Base-by-base conservation (phyloP, 2,113 vertebrate genomes). In the Hystrix brachyura region DNA sequence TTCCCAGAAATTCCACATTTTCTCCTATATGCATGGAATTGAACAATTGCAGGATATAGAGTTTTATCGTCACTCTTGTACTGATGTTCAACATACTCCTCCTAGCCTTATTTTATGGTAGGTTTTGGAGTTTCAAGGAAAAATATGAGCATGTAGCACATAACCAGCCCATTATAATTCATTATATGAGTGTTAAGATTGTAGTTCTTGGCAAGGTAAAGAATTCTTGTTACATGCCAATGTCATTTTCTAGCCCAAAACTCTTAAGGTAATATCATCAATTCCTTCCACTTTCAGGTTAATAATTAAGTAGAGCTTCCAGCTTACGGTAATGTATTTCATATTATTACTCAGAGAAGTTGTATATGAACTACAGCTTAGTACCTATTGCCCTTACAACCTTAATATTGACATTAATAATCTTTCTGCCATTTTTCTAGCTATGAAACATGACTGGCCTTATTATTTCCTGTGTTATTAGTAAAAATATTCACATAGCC, bases 241-340 rank as follows among this genome's bases (percentile, higher is more conserved):
- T 96, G 97, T 79, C 84, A 60, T 97, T 97, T 97, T 98, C 69
- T 92, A 87, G 60, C 69, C 94, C 91, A 95, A 97, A 96, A 12
- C 21, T 95, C 51, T 90, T 97, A 96, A 97, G 71, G 64, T 78
- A 95, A 23, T 97, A 91, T 94, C 64, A 96, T 95, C 90, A 25
- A 59, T 96, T 98, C 81, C 48, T 96, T 98, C 67, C 85, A n/a
- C 64, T 10, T 96, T 97, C 97, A 97, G 2, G 5, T 94, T 97
- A 98, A 96, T 94, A 81, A 97, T 96, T 97, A 97, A 98, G 3
- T 55, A 83, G n/a, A 32, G 14, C 78, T 96, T 94, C 93, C 57
- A 97, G 96, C 4, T 91, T 94, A 97, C 10, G 46, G 76, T 97
- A 94, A 96, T 62, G 0, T 83, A 90, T 96, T 97, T 97, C 93